phyloP scores from a whole-genome alignment of 2,113 vertebrate genomes.

The Oophaga pumilio region DNA sequence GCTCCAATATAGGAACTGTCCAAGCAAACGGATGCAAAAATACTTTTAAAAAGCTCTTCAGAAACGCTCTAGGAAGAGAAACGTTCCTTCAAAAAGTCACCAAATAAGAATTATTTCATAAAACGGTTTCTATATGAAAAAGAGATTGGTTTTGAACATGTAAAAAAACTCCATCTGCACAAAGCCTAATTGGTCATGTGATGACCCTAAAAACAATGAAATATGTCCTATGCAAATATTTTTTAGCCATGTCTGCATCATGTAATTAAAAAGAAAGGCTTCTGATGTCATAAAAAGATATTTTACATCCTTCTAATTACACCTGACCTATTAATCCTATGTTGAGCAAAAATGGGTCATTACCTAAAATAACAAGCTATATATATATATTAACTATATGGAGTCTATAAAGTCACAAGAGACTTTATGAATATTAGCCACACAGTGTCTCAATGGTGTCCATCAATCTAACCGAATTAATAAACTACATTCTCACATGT shows the following conservation, averaged over 20 bases:
- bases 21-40: too few relatives aligned
- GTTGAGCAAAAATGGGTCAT: not conserved
- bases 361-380: not conserved
- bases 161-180: too few relatives aligned
- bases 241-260: not conserved
- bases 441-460: not conserved
- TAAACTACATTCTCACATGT: not conserved
- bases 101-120: too few relatives aligned
- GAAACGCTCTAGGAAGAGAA: too few relatives aligned
- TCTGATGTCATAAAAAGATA: not conserved
- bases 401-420: not conserved
- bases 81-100: too few relatives aligned
- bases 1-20: too few relatives aligned
- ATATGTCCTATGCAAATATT: too few relatives aligned
- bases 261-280: not conserved
- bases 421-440: not conserved
- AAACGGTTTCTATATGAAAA: too few relatives aligned
- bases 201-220: too few relatives aligned
- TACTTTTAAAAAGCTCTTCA: too few relatives aligned
- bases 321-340: not conserved
- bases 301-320: not conserved
- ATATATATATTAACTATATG: not conserved
- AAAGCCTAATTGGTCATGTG: too few relatives aligned
- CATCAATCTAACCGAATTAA: not conserved
- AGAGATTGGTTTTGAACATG: too few relatives aligned